These are phyloP conservation scores for Sebastes reedi DNA, from an alignment of 2,797 vertebrate genomes.

Conservation along the genomic window DNA sequence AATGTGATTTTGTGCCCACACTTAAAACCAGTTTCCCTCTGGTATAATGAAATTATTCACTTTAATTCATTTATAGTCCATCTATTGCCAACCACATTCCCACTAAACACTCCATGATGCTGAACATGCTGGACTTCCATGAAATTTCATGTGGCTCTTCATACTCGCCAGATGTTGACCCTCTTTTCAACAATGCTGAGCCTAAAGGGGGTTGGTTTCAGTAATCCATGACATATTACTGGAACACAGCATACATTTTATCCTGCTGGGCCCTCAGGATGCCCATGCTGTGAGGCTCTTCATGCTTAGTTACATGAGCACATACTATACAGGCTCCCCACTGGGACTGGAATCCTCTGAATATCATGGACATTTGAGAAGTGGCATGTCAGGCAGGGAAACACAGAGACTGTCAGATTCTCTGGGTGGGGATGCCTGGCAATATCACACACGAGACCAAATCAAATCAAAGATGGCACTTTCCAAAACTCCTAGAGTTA, in stretches of 20 bases:
- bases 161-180: not conserved
- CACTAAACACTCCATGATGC: not conserved
- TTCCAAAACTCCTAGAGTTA: not conserved
- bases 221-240: not conserved
- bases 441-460: not conserved
- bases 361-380: not conserved
- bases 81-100: not conserved
- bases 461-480: not conserved
- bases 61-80: not conserved
- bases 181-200: not conserved
- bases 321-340: not conserved
- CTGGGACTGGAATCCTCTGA: not conserved
- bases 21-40: not conserved
- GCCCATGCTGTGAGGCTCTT: not conserved
- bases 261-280: not conserved
- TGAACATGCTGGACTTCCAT: not conserved
- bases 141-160: not conserved
- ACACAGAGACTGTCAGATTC: not conserved
- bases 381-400: not conserved
- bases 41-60: not conserved
- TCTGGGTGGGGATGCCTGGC: not conserved
- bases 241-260: not conserved
- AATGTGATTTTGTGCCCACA: not conserved
- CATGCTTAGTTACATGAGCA: not conserved
- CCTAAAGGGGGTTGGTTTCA: not conserved